Percentiles rank a stretch among this genome's conserved stretches.
Evolutionary conservation across 2,888 invertebrate species (phyloP).

Genomic region (Tetheella fluctuosa): DNA sequence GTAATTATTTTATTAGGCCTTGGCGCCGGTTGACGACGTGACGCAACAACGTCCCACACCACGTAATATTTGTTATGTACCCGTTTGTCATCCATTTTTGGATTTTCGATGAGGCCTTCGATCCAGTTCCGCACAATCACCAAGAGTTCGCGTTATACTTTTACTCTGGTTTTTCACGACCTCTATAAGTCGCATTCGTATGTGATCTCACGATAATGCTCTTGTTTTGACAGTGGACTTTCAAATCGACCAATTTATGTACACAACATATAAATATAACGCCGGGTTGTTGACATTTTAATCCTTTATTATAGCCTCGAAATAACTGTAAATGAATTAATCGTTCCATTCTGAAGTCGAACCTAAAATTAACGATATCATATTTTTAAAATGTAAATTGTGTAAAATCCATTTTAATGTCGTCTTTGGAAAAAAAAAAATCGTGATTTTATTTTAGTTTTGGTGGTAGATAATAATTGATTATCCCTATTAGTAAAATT

Average conservation of each 20-base stretch:
- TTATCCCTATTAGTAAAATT: too few relatives aligned
- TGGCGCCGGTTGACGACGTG: slow-evolving; percentile 26
- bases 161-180: slow-evolving; percentile 76
- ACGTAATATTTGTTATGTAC: slow-evolving; percentile 16
- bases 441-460: too few relatives aligned
- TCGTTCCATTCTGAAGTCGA: not conserved
- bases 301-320: slow-evolving; percentile 26
- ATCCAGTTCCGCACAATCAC: slow-evolving; percentile 73
- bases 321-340: slow-evolving; percentile 7
- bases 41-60: slow-evolving; percentile 38
- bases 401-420: too few relatives aligned
- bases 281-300: slow-evolving; percentile 41
- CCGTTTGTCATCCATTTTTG: slow-evolving; percentile 74
- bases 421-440: too few relatives aligned
- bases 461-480: too few relatives aligned
- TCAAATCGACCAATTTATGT: slow-evolving; percentile 55
- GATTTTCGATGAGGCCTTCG: slow-evolving; percentile 67
- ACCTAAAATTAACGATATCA: not conserved
- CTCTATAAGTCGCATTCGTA: slow-evolving; percentile 43
- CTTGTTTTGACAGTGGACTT: slow-evolving; percentile 57
- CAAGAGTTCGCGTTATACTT: slow-evolving; percentile 54
- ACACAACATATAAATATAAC: slow-evolving; percentile 18
- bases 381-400: not conserved
- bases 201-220: slow-evolving; percentile 49
- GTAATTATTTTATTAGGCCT: slow-evolving; percentile 35